Evolutionary conservation across 2,113 vertebrate species (phyloP).

Genomic region (Turdus rufiventris): DNA sequence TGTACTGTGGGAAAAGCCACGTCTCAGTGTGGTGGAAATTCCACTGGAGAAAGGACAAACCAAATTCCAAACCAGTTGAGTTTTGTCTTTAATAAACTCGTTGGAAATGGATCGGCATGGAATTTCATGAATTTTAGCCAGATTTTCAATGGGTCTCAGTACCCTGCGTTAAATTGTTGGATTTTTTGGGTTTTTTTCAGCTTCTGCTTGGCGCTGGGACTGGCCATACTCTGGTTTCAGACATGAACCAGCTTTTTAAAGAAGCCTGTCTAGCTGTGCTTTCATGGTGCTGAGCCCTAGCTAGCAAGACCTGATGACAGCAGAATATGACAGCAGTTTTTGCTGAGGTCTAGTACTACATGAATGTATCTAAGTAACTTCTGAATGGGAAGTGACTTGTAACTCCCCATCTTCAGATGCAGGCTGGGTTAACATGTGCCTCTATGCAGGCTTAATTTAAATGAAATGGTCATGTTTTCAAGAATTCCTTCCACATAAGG

Average conservation of each 20-base stretch:
- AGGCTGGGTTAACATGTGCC: fast-evolving
- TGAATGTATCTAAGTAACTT: background rate
- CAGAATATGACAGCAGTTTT: background rate
- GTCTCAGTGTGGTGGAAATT: background rate
- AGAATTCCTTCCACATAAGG: background rate
- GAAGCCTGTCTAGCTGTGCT: background rate
- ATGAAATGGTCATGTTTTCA: background rate
- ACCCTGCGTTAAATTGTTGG: background rate
- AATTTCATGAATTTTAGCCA: background rate
- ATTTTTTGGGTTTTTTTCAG: background rate
- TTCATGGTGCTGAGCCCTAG: background rate
- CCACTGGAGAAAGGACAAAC: background rate
- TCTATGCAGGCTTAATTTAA: background rate
- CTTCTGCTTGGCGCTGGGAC: background rate
- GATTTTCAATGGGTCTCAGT: background rate
- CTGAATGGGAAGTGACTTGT: background rate
- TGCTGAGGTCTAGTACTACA: background rate
- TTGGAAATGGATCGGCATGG: background rate
- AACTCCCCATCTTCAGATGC: background rate
- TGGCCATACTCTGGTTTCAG: background rate
- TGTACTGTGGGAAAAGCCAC: background rate
- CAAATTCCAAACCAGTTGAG: background rate
- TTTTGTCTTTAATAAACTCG: background rate
- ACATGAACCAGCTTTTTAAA: background rate
- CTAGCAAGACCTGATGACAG: background rate